These are phyloP conservation scores for Nomada ruficornis DNA, from an alignment of 2,888 invertebrate species.

Conservation along the genomic window DNA sequence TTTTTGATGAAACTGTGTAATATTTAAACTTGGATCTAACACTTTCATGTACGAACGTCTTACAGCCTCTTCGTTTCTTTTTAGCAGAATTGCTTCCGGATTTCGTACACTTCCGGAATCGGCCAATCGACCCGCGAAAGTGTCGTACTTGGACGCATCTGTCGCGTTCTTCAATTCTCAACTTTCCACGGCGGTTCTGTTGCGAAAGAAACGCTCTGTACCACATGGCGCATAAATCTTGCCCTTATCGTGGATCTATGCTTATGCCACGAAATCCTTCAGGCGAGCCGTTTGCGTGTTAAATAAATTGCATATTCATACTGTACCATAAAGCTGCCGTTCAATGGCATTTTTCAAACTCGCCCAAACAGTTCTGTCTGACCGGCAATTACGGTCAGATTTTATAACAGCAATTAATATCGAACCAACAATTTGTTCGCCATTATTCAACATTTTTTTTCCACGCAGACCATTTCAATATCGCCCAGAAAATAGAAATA, in stretches of 20 bases:
- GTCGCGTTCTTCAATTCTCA: constrained; percentile 48
- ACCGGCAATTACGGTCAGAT: constrained; percentile 16
- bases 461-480: too few relatives aligned
- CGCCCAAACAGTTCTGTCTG: background rate
- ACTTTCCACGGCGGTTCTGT: background rate
- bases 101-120: constrained; percentile 24
- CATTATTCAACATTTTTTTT: background rate
- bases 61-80: background rate
- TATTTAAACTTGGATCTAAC: too few relatives aligned
- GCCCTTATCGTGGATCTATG: constrained; percentile 24
- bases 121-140: constrained; percentile 27
- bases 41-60: too few relatives aligned
- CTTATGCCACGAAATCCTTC: constrained; percentile 30
- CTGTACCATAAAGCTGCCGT: constrained; percentile 21
- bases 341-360: constrained; percentile 15
- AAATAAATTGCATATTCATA: constrained; percentile 31
- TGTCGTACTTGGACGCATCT: constrained; percentile 42
- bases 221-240: constrained; percentile 43
- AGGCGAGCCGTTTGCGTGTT: constrained; percentile 19
- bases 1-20: too few relatives aligned
- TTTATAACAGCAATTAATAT: constrained; percentile 10
- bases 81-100: constrained; percentile 15
- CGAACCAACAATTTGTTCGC: background rate
- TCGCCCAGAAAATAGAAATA: background rate
- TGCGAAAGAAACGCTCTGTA: constrained; percentile 19